Base-by-base conservation (phyloP, 2,888 invertebrate genomes). In the Ormyrus rosae region DNA sequence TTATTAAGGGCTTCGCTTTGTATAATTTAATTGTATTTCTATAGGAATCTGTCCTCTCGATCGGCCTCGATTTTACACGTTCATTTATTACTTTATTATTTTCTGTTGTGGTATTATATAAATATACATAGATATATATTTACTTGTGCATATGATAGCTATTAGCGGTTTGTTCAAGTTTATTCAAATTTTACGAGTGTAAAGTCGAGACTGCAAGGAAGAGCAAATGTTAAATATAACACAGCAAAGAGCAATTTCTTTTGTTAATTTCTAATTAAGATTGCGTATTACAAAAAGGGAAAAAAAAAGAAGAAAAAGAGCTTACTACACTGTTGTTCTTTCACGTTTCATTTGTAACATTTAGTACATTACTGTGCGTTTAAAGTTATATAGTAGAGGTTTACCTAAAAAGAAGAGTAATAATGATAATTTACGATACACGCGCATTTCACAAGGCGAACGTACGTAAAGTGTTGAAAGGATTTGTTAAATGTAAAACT, bases 401-500 rank as follows among this genome's bases (percentile, higher is more conserved):
- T 82, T 77, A 79, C 76, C 69, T 76, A 73, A 58, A 51, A 71
- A 71, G 5, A 70, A 56, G 34, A 34, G 9, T 34, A 34, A 34
- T 34, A 34, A 34, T 34, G 34, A 34, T 34, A 64, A 55, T 76
- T 79, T 80, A 82, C 72, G 76, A 46, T 79, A 76, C 68, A 79
- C 55, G 64, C 65, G 79, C 79, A 80, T 73, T 82, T 82, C 50
- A 73, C 69, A 73, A 60, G 79, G 82, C 79, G 82, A 79, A 77
- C 76, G 72, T 77, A 81, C 72, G 79, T 82, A 80, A 75, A 81
- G 69, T 81, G 78, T 79, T 79, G 19, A 69, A 67, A 67, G 34
- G 56, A 82, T 82, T 82, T 80, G 77, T 82, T 80, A 67, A 77
- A 82, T 82, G 82, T 82, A 82, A 80, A 82, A 82, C 79, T 76